Evolutionary conservation across 2,888 invertebrate species (phyloP).

Genomic region (Zygogramma bicolorata): DNA sequence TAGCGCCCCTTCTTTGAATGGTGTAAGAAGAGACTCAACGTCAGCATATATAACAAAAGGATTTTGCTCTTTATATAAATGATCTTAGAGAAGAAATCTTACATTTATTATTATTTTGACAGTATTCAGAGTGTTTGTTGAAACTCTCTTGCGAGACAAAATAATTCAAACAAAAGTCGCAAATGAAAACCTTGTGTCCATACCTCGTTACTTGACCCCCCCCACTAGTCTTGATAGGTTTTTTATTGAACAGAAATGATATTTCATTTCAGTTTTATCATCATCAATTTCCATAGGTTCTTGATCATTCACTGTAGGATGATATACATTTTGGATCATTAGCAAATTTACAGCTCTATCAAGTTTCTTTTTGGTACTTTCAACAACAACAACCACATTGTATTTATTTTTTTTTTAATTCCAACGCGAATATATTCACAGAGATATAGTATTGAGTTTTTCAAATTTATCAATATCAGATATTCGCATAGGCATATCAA

Average conservation of each 20-base stretch:
- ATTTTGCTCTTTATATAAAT: too few species aligned
- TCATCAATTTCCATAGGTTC: neutral
- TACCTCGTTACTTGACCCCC: conserved; percentile 26
- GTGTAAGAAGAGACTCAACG: too few species aligned
- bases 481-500: conserved; percentile 41
- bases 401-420: conserved; percentile 7
- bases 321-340: conserved; percentile 34
- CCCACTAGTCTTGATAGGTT: conserved; percentile 33
- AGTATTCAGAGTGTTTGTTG: neutral
- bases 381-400: neutral
- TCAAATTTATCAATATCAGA: conserved; percentile 49
- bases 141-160: neutral
- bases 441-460: conserved; percentile 44
- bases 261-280: conserved; percentile 7
- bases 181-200: conserved; percentile 24
- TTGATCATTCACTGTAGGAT: conserved; percentile 9
- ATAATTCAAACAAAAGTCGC: conserved; percentile 44
- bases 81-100: too few species aligned
- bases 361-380: conserved; percentile 22
- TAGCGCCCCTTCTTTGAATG: too few species aligned
- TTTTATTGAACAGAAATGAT: conserved; percentile 46
- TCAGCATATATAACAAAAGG: too few species aligned
- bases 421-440: conserved; percentile 43
- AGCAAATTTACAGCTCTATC: conserved; percentile 39
- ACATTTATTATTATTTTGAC: too few species aligned